phyloP scores from a whole-genome alignment of 2,888 invertebrate species.

The Agrilus cyanescens region DNA sequence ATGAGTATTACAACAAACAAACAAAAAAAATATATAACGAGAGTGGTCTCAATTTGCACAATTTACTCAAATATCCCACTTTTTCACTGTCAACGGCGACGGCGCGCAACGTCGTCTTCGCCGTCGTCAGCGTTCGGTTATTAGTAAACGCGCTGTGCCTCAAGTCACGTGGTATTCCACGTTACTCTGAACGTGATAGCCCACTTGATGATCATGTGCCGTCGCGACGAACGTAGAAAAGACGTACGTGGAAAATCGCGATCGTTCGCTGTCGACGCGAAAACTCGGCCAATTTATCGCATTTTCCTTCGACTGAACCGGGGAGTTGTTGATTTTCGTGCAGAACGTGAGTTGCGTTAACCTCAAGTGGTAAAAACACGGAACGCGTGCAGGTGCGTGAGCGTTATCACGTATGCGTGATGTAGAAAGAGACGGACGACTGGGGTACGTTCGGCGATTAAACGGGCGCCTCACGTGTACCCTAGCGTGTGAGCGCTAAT shows the following conservation, averaged over 20 bases:
- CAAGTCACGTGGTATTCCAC: conserved; percentile 34
- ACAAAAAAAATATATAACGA: no score
- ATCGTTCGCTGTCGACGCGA: no score
- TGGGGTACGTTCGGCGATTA: conserved; percentile 3
- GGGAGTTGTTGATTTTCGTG: not conserved
- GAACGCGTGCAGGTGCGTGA: not conserved
- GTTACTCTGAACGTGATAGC: conserved; percentile 34
- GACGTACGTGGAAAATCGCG: conserved; percentile 5
- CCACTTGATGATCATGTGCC: conserved; percentile 13
- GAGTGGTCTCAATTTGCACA: no score
- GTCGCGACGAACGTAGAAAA: conserved; percentile 1
- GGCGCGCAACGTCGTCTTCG: no score
- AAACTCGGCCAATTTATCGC: not conserved
- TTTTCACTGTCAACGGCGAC: no score
- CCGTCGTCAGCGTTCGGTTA: not conserved
- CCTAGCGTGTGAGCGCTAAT: conserved; percentile 25
- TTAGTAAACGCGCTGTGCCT: not conserved
- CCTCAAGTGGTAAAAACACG: no score
- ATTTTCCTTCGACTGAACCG: not conserved
- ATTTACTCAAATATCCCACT: no score
- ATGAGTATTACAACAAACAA: no score
- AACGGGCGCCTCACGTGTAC: conserved; percentile 26
- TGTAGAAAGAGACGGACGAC: conserved; percentile 2
- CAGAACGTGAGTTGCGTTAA: not conserved
- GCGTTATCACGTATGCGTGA: not conserved